These are phyloP conservation scores for Aphaenogaster rudis DNA, from an alignment of 1,140 invertebrate genomes.

Conservation along the genomic window DNA sequence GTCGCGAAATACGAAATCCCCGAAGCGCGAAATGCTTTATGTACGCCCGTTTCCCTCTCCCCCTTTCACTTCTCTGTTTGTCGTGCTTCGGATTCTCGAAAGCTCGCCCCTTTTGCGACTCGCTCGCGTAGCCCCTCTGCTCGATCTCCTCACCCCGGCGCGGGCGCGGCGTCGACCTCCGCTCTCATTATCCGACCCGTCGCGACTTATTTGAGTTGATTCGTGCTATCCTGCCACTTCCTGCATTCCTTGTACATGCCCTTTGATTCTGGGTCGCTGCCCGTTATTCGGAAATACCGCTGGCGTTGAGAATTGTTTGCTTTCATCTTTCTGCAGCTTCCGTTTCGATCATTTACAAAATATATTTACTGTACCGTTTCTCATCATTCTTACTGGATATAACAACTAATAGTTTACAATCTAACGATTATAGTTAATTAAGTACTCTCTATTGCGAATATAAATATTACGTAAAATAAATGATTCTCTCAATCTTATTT, in stretches of 20 bases:
- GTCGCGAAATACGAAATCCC: constrained; percentile 58
- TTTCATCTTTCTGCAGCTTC: constrained; percentile 9
- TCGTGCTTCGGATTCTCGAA: constrained; percentile 7
- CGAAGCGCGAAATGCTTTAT: constrained; percentile 59
- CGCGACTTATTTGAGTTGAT: constrained; percentile 50
- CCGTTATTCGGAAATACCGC: constrained; percentile 9
- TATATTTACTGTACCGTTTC: not conserved
- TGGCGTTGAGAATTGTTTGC: not conserved
- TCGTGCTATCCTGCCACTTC: constrained; percentile 13
- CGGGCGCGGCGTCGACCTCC: not conserved
- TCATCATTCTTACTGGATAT: not conserved
- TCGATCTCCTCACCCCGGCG: not conserved
- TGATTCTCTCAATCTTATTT: not conserved
- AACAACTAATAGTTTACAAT: not conserved
- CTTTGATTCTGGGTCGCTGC: constrained; percentile 9
- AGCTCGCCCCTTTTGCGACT: constrained; percentile 42
- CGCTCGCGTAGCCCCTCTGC: not conserved
- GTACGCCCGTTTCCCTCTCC: not conserved
- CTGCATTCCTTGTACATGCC: not conserved
- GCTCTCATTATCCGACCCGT: constrained; percentile 51
- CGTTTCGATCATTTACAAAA: not conserved
- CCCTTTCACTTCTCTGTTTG: constrained; percentile 19
- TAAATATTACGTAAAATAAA: not conserved
- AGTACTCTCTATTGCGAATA: not conserved
- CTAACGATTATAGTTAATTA: not conserved